Conservation (phyloP, 2,888 invertebrate species). For the Nycteola revayana region DNA sequence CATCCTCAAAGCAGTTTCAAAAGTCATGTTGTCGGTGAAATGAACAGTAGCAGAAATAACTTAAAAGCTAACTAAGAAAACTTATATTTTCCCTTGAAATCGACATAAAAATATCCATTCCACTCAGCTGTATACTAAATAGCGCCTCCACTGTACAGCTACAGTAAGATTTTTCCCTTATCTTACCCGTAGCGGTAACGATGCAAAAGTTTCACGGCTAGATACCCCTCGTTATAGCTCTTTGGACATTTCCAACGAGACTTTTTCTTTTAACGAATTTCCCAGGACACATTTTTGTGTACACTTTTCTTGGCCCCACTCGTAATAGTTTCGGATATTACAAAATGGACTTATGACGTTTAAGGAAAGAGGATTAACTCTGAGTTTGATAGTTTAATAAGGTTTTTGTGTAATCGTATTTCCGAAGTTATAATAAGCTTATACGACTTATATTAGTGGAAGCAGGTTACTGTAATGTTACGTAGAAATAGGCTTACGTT, state of each 20-base stretch:
- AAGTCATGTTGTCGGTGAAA: no score
- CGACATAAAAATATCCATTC: no score
- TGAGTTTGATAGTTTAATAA: constrained; percentile 32
- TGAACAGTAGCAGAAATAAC: no score
- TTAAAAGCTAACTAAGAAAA: no score
- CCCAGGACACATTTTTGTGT: constrained; percentile 42
- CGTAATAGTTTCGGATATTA: constrained; percentile 34
- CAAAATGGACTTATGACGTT: constrained; percentile 30
- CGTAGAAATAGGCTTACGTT: no score
- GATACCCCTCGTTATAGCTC: constrained; percentile 51
- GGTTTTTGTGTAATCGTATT: constrained; percentile 27
- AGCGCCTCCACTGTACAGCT: constrained; percentile 39
- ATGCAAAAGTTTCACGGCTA: constrained; percentile 59
- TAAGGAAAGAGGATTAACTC: constrained; percentile 27
- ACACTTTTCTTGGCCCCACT: constrained; percentile 27
- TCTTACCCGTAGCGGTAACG: constrained; percentile 58
- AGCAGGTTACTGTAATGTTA: no score
- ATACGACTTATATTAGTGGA: no score
- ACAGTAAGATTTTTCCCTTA: constrained; percentile 60
- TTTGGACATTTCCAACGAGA: constrained; percentile 51
- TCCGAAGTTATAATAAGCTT: constrained; percentile 13
- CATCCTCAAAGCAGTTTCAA: no score
- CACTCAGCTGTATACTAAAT: constrained; percentile 7
- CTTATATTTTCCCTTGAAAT: no score
- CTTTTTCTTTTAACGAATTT: constrained; percentile 60